These are phyloP conservation scores for Pempheris klunzingeri DNA, from an alignment of 2,797 vertebrate species.

Conservation along the genomic window DNA sequence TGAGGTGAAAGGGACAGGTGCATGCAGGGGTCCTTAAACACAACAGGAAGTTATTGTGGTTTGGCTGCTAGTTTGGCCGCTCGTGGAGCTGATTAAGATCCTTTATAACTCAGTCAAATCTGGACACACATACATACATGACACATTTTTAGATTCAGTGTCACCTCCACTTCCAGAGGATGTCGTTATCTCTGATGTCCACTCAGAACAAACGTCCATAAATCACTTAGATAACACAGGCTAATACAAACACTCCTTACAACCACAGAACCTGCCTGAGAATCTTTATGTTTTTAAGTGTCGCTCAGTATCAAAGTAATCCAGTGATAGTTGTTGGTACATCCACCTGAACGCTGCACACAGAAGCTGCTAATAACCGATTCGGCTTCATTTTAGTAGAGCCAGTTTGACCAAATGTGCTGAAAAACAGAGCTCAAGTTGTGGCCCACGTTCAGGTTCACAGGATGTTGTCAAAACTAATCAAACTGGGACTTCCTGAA, in stretches of 20 bases:
- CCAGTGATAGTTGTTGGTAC: no score
- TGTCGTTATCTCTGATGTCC: not conserved
- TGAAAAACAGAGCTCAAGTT: no score
- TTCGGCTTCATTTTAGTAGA: no score
- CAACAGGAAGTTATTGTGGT: not conserved
- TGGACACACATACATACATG: not conserved
- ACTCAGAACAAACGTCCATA: not conserved
- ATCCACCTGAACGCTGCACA: no score
- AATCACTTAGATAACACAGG: no score
- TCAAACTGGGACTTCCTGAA: not conserved
- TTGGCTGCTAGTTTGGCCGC: not conserved
- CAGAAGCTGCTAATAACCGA: no score
- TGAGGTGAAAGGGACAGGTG: not conserved
- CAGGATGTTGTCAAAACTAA: not conserved
- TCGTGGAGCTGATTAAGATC: not conserved
- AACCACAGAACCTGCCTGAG: no score
- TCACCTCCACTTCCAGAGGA: not conserved
- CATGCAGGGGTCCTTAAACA: not conserved
- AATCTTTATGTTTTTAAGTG: no score
- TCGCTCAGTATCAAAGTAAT: no score
- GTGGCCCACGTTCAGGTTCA: no score
- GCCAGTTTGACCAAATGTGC: no score
- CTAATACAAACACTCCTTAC: no score
- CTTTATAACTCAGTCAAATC: not conserved
- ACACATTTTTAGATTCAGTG: not conserved